Percentiles rank a stretch among this genome's conserved stretches.
phyloP scores from a whole-genome alignment of 1,140 invertebrate species.

The Mactra quadrangularis region DNA sequence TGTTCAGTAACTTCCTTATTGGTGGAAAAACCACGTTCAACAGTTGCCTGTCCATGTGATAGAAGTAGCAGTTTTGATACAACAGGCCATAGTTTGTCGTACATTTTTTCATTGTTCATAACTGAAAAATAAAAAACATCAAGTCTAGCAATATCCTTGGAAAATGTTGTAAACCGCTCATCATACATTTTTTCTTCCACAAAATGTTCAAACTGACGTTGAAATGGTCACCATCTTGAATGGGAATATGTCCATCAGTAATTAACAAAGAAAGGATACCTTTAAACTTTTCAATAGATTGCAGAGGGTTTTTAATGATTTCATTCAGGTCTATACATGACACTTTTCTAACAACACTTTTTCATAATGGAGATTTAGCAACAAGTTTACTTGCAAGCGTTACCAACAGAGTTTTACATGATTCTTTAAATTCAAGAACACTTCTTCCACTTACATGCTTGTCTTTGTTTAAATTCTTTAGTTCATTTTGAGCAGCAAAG shows the following conservation, averaged over 20 bases:
- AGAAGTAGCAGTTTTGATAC: slow-evolving; percentile 61
- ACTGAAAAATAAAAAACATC: slow-evolving; percentile 51
- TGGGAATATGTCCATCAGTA: neutral
- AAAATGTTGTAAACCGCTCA: neutral
- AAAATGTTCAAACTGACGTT: neutral
- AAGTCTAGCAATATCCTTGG: slow-evolving; percentile 22
- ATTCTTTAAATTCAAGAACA: neutral
- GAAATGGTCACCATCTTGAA: slow-evolving; percentile 36
- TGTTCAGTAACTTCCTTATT: slow-evolving; percentile 62
- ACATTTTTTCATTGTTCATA: slow-evolving; percentile 18
- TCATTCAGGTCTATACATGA: slow-evolving; percentile 30
- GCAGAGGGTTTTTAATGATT: slow-evolving; percentile 10
- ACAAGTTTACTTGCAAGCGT: slow-evolving; percentile 24
- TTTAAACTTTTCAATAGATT: slow-evolving; percentile 5
- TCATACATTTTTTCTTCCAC: neutral
- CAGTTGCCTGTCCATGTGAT: slow-evolving; percentile 71
- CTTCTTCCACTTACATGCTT: slow-evolving; percentile 1
- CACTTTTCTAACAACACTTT: slow-evolving; percentile 31
- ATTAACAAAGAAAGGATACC: neutral
- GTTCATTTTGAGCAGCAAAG: neutral
- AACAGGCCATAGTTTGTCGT: slow-evolving; percentile 54
- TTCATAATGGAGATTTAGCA: slow-evolving; percentile 47
- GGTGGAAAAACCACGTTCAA: slow-evolving; percentile 70
- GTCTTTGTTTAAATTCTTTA: slow-evolving; percentile 14
- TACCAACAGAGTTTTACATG: neutral